phyloP scores from a whole-genome alignment of 2,797 vertebrate genomes.

The Parauchenoglanis ngamensis region DNA sequence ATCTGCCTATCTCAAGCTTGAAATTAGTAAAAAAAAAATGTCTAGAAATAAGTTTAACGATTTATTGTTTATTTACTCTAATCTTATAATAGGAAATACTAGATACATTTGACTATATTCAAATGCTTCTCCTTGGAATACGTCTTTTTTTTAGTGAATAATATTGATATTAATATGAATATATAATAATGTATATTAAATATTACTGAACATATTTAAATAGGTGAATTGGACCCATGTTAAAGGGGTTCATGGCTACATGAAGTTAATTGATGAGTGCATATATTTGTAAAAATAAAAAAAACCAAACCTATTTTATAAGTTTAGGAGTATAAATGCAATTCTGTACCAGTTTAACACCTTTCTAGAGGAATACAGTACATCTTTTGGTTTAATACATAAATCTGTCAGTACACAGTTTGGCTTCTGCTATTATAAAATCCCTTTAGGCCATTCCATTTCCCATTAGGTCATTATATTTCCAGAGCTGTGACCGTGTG shows the following conservation, averaged over 20 bases:
- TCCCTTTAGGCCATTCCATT: neutral
- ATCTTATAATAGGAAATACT: neutral
- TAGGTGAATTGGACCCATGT: neutral
- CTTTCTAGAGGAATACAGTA: neutral
- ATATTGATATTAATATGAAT: neutral
- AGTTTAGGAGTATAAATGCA: neutral
- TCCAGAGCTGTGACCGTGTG: neutral
- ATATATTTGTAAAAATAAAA: neutral
- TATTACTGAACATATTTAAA: neutral
- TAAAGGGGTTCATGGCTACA: no score
- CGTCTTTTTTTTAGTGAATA: no score
- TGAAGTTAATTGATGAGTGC: neutral
- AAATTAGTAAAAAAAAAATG: neutral
- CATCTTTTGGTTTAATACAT: neutral
- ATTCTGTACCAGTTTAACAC: neutral
- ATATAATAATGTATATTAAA: neutral
- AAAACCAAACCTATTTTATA: neutral
- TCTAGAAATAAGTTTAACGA: neutral
- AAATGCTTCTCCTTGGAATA: neutral
- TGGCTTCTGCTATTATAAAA: neutral
- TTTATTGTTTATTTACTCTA: neutral
- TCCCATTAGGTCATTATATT: conserved; percentile 14
- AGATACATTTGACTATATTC: neutral
- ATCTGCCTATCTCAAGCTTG: neutral
- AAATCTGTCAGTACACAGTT: conserved; percentile 24